Conservation (phyloP, 2,888 invertebrate genomes). For the Cataglyphis livida region DNA sequence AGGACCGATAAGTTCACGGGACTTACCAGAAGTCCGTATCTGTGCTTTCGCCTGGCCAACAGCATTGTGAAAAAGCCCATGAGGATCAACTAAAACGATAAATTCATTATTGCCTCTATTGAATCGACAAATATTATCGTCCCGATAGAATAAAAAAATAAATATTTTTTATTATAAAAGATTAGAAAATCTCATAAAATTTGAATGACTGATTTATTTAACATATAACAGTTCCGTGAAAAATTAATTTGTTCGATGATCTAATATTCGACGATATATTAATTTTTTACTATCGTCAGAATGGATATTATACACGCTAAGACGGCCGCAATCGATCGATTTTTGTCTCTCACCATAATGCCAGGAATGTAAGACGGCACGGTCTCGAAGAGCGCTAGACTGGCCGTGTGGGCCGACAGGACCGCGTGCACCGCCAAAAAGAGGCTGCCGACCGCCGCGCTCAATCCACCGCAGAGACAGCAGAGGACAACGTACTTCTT, state of each 20-base stretch:
- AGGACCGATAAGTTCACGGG: not conserved
- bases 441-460: conserved; percentile 91
- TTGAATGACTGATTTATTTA: not conserved
- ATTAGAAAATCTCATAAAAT: not conserved
- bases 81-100: conserved; percentile 90
- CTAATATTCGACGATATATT: not conserved
- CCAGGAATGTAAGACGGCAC: conserved; percentile 98
- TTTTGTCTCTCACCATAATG: conserved; percentile 90
- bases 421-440: conserved; percentile 93
- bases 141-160: not conserved
- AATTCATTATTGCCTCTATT: conserved; percentile 21
- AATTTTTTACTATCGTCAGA: not conserved
- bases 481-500: conserved; percentile 94
- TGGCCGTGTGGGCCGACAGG: conserved; percentile 90
- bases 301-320: not conserved
- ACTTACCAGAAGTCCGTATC: conserved; percentile 95
- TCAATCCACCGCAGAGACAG: conserved; percentile 92
- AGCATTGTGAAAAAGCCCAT: conserved; percentile 96
- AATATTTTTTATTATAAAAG: not conserved
- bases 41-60: conserved; percentile 92
- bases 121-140: not conserved
- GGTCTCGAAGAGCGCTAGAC: conserved; percentile 91
- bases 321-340: conserved; percentile 21
- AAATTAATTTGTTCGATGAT: conserved; percentile 4
- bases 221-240: not conserved